Conservation (phyloP, 1,140 invertebrate genomes). For the Alviniconcha marisindica region DNA sequence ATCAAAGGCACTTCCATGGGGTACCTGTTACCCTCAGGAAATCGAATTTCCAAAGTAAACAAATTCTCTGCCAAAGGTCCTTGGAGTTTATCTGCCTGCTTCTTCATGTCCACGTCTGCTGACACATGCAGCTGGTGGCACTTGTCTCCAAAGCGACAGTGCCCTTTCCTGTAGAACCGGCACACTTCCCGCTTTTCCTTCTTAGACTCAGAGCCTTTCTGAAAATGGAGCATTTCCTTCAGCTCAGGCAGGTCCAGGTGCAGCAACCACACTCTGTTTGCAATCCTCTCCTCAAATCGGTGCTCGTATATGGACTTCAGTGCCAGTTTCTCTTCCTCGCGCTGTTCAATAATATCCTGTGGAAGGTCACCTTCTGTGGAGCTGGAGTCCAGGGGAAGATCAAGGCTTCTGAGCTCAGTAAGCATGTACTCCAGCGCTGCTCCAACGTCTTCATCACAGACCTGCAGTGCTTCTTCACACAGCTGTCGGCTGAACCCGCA, state of each 20-base stretch:
- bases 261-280: slow-evolving; percentile 65
- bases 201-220: slow-evolving; percentile 5
- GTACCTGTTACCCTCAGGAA: slow-evolving; percentile 64
- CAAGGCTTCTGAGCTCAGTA: slow-evolving; percentile 57
- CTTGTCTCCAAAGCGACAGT: slow-evolving; percentile 64
- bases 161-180: slow-evolving; percentile 66
- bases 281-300: slow-evolving; percentile 65
- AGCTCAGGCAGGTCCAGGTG: slow-evolving; percentile 60
- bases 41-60: slow-evolving; percentile 69
- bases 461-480: slow-evolving; percentile 65
- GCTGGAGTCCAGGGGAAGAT: neutral
- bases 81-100: slow-evolving; percentile 34
- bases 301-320: slow-evolving; percentile 70
- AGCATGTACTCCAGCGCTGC: slow-evolving; percentile 67
- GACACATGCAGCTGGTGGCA: slow-evolving; percentile 61
- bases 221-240: slow-evolving; percentile 47
- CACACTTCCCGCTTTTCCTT: slow-evolving; percentile 54
- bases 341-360: slow-evolving; percentile 59
- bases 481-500: slow-evolving; percentile 69
- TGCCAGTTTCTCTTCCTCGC: slow-evolving; percentile 70
- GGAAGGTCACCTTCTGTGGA: slow-evolving; percentile 33
- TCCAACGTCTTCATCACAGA: slow-evolving; percentile 68
- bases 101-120: slow-evolving; percentile 28
- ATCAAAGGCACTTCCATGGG: slow-evolving; percentile 66
- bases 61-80: slow-evolving; percentile 47